Base-by-base conservation (phyloP, 2,113 vertebrate species). In the Rhipidura dahli region DNA sequence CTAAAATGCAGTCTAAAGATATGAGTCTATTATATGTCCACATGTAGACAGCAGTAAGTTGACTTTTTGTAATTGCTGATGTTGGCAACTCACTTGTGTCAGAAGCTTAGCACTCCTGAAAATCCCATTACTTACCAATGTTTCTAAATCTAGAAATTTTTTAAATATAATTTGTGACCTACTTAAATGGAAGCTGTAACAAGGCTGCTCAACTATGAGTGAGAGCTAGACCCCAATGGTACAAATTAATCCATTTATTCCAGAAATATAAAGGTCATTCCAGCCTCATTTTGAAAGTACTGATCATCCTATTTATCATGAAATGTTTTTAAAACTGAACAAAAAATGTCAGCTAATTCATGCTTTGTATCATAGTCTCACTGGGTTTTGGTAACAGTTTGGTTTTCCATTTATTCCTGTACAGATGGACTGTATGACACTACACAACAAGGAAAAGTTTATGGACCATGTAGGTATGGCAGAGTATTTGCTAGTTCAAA, bases 171-270 rank as follows among this genome's bases (percentile, higher is more conserved):
- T 40, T 83, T 64, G 5, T 90, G 82, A 92, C 88, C 88, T 93
- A 93, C 71, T 92, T 95, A 91, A 95, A 70, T 21, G 70, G 42
- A 28, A 73, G 30, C n/a, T 80, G 26, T 86, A 94, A 83, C 30
- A 73, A 81, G 68, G 39, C 15, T 1, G 2, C 17, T 88, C 24
- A 69, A 20, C 23, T 73, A 30, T 60, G 27, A 61, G 10, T 64
- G 49, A 69, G 47, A 82, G 20, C 7, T 39, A 81, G 39, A 51
- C 44, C 11, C 50, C 17, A 86, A 78, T 0, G 1, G 28, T 57
- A 78, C 14, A 42, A 92, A 90, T 66, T 35, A 87, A 80, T 61
- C 22, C 5, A 69, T 80, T 93, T 80, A 80, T 66, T 73, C 22
- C 33, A 70, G 79, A 90, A 80, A 80, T 47, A 80, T 39, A 64